phyloP scores from a whole-genome alignment of 1,140 invertebrate species.

The Andricus grossulariae region DNA sequence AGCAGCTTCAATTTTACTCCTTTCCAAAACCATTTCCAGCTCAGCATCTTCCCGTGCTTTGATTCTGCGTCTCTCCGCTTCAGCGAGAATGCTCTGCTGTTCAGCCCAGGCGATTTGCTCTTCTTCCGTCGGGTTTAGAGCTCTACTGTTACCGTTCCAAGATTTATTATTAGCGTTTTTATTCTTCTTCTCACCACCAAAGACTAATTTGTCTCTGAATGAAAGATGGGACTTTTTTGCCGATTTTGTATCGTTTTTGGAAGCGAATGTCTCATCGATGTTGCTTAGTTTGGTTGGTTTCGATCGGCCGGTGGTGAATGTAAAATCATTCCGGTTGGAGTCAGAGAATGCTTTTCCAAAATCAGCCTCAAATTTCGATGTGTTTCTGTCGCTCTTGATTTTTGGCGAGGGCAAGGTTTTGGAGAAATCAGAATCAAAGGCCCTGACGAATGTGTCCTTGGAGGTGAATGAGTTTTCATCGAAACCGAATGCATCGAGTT shows the following conservation, averaged over 20 bases:
- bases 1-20: conserved; percentile 58
- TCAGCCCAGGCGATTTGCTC: conserved; percentile 66
- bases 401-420: conserved; percentile 58
- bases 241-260: conserved; percentile 50
- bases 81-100: conserved; percentile 62
- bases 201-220: conserved; percentile 52
- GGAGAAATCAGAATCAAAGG: conserved; percentile 66
- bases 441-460: conserved; percentile 52
- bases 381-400: conserved; percentile 50
- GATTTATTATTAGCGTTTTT: conserved; percentile 52
- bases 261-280: conserved; percentile 58
- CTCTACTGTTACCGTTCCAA: conserved; percentile 60
- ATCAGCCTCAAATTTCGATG: conserved; percentile 52
- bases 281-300: conserved; percentile 49
- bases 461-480: conserved; percentile 49
- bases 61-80: conserved; percentile 65
- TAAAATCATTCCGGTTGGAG: conserved; percentile 59
- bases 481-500: conserved; percentile 66
- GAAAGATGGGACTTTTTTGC: conserved; percentile 44
- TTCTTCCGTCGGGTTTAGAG: conserved; percentile 55
- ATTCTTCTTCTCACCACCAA: conserved; percentile 57
- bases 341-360: conserved; percentile 60
- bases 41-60: conserved; percentile 67
- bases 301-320: conserved; percentile 43
- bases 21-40: conserved; percentile 64